Base-by-base conservation (phyloP, 2,888 invertebrate species). In the Aplocera efformata region DNA sequence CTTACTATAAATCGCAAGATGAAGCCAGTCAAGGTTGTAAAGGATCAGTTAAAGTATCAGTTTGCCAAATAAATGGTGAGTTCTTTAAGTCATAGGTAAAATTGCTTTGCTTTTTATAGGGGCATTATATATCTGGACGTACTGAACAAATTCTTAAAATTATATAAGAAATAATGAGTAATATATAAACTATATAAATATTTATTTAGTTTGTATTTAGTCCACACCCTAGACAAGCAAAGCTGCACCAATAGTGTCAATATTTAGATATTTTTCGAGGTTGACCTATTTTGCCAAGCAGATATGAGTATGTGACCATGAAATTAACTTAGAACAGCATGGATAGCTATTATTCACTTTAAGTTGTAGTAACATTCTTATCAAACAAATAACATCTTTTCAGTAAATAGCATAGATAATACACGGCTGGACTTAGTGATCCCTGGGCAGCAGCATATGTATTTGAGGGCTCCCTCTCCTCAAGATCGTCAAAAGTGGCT, bases 11-110 rank as follows among this genome's bases (percentile, higher is more conserved):
- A 74, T 94, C 94, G 0, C 92, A 94, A 66, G 94, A 95, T 56
- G 94, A 95, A 86, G 94, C 94, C 3, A 92, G 89, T 67, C 94
- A 94, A 79, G 95, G 94, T 13, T 94, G 94, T 70, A 95, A 94
- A 83, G 94, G 95, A 17, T 94, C 94, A 38, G 91, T 95, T 54
- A 94, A 94, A 82, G 92, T 95, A 54, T 91, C 94, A 39, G 94
- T 94, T 26, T 94, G 94, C 78, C 94, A 95, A 86, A 94, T 95
- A 56, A 92, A 92, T 78, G 94, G 94, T 94, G 81, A 72, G 74
- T 51, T 22, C 13, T 17, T 17, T 5, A 17, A 2, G 7, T 22
- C 7, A 6, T n/a, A n/a, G n/a, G n/a, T n/a, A n/a, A n/a, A n/a
- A n/a, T n/a, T n/a, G n/a, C n/a, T n/a, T n/a, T n/a, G n/a, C n/a